phyloP scores from a whole-genome alignment of 2,888 invertebrate genomes.

The Eulithis prunata region DNA sequence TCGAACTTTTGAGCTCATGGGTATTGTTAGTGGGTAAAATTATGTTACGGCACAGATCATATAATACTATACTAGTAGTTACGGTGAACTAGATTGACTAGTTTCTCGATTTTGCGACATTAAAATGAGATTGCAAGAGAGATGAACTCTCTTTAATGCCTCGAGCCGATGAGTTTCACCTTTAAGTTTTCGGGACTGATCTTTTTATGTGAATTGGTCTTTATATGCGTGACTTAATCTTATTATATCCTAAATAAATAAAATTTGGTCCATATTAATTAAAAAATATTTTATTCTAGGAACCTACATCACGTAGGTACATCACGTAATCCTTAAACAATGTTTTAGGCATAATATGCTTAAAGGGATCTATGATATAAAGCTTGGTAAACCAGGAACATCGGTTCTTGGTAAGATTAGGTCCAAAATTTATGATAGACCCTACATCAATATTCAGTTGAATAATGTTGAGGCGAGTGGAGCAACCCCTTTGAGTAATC shows the following conservation, averaged over 20 bases:
- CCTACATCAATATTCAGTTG: conserved; percentile 40
- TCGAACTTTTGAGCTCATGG: conserved; percentile 45
- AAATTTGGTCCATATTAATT: too few relatives aligned
- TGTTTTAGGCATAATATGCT: conserved; percentile 1
- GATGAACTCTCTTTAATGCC: too few relatives aligned
- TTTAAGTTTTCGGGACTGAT: too few relatives aligned
- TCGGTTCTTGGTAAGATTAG: conserved; percentile 24
- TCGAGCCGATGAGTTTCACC: too few relatives aligned
- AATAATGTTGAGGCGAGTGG: conserved; percentile 30
- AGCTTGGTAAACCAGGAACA: conserved; percentile 25
- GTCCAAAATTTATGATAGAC: conserved; percentile 37
- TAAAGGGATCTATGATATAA: background rate
- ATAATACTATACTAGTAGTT: too few relatives aligned
- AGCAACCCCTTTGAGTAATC: conserved; percentile 27
- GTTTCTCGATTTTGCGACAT: conserved; percentile 39
- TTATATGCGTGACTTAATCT: too few relatives aligned
- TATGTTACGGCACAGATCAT: too few relatives aligned
- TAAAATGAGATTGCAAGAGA: background rate
- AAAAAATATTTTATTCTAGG: background rate
- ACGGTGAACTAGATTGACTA: conserved; percentile 33
- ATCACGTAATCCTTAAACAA: background rate
- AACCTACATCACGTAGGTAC: background rate
- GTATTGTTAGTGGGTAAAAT: conserved; percentile 49
- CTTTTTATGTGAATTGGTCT: too few relatives aligned
- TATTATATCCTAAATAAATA: too few relatives aligned